Base-by-base conservation (phyloP, 2,113 vertebrate genomes). In the Hemibates koningsi region DNA sequence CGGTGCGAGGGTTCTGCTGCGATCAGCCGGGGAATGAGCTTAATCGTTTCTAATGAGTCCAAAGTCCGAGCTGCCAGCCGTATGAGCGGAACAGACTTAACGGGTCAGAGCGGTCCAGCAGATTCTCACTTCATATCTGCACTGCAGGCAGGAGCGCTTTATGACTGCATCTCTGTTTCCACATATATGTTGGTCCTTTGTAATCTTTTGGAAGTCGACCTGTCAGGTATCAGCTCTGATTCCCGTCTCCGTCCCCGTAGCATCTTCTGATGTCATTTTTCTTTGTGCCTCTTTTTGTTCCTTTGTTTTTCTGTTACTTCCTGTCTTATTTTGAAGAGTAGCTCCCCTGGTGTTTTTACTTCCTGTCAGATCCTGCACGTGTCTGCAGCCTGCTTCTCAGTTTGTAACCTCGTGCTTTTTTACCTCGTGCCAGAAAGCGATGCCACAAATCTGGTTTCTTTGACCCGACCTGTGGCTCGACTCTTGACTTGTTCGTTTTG, bases 21-120 rank as follows among this genome's bases (percentile, higher is more conserved):
- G 87, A 91, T 90, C 86, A 89, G 54, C 54, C 79, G 61, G 56
- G 48, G 86, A 93, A 88, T 93, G 90, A 91, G 83, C 61, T 80
- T 90, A 94, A 93, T 93, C 9, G 6, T 83, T 87, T 79, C 19
- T 90, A 94, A 93, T 88, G 89, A 90, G 90, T 85, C 91, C 71
- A 59, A 81, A 78, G 71, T 32, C 71, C 24, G 6, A 78, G 80
- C 82, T 81, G 88, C n/a, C 73, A 54, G 78, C 24, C 14, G 13
- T 57, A 68, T 38, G 63, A 76, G 87, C 19, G 41, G 87, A 41
- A 81, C 14, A 3, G 56, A 82, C 53, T 73, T 52, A 86, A 89
- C 59, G 34, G 80, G 86, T 90, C 61, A 41, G 36, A 88, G 54
- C 59, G 32, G 80, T 81, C 32, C 57, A 89, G 53, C 56, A 86